phyloP scores from a whole-genome alignment of 2,113 vertebrate species.

The Polyodon spathula region DNA sequence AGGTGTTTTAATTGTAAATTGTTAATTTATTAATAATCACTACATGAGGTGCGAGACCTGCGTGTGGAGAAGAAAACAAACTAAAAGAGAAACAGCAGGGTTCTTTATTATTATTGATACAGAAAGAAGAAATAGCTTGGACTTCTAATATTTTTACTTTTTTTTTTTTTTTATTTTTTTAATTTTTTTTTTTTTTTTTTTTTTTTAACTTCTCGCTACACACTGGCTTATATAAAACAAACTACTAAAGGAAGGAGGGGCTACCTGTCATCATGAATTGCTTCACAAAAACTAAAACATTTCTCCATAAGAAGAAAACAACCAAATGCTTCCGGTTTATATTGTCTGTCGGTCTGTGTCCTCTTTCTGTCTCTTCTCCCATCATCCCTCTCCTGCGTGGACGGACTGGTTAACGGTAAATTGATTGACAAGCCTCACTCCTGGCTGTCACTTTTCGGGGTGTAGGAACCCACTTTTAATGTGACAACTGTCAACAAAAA shows the following conservation, averaged over 20 bases:
- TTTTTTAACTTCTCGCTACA: slow-evolving; percentile 29
- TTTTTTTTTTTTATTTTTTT: slow-evolving; percentile 24
- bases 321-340: slow-evolving; percentile 14
- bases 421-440: no score
- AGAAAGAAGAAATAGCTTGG: background rate
- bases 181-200: slow-evolving; percentile 23
- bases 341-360: slow-evolving; percentile 27
- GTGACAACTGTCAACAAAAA: no score
- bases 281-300: slow-evolving; percentile 23
- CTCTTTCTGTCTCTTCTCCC: no score
- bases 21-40: slow-evolving; percentile 54
- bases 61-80: slow-evolving; percentile 25
- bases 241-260: no score
- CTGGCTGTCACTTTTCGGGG: slow-evolving; percentile 21
- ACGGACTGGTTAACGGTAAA: slow-evolving; percentile 39
- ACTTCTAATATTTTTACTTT: background rate
- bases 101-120: slow-evolving; percentile 32
- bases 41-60: slow-evolving; percentile 35
- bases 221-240: slow-evolving; percentile 29
- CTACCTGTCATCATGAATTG: slow-evolving; percentile 28
- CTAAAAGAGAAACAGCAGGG: slow-evolving; percentile 31
- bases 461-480: slow-evolving; percentile 13
- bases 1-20: slow-evolving; percentile 41
- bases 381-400: slow-evolving; percentile 32
- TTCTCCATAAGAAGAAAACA: slow-evolving; percentile 23